Base-by-base conservation (phyloP, 2,888 invertebrate species). In the Hecatera dysodea region DNA sequence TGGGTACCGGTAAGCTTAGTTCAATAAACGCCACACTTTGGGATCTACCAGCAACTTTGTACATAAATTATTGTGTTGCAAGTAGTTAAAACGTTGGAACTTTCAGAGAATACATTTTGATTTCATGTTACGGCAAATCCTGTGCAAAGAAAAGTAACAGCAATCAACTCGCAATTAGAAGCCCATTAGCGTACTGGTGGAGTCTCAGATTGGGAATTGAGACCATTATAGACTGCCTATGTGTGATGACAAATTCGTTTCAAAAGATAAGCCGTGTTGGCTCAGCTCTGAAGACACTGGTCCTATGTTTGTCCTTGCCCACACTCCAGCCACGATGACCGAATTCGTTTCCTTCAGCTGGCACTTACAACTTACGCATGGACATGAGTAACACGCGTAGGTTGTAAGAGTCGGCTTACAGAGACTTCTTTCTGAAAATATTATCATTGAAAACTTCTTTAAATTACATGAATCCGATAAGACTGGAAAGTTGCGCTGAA, bases 281-380 rank as follows among this genome's bases (percentile, higher is more conserved):
- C 17, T 44, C 3, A 52, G 22, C 6, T 17, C 29, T 6, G 12
- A 17, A 39, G n/a, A 27, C 44, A 8, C 17, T 33, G 29, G 15
- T 44, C 12, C 17, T 44, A 5, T n/a, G 8, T 36, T 11, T 7
- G 0, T 9, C 24, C 6, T 52, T 8, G 24, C 27, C 5, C 2
- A 9, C 19, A 2, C 44, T 9, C 19, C 2, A 29, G 29, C 19
- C 8, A 9, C 19, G 27, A 50, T 50, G 48, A 48, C 29, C 12
- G 5, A 56, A 56, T 67, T 56, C 22, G 42, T 56, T 57, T 57
- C 61, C 46, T 65, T 52, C 39, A 78, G 44, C 65, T 79, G 55
- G 50, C 72, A 75, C 72, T 72, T 60, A 64, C 72, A 78, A 64
- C 79, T 78, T 78, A 75, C 64, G 78, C 78, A 70, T 48, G 59